These are phyloP conservation scores for Allophyes oxyacanthae DNA, from an alignment of 2,888 invertebrate species.

Conservation along the genomic window DNA sequence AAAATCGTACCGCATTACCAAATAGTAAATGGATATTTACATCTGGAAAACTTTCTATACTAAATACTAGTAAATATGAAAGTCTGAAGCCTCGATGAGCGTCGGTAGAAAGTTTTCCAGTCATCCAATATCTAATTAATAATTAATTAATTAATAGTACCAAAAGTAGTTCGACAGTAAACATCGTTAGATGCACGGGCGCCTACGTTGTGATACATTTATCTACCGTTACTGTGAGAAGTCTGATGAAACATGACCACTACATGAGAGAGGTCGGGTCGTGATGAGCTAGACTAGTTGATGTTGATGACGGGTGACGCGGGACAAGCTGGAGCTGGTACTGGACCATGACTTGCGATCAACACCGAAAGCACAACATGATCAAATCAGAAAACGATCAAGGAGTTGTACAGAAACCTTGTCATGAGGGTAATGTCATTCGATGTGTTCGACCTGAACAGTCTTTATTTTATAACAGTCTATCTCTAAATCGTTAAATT, in stretches of 20 bases:
- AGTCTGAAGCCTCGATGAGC: slow-evolving; percentile 70
- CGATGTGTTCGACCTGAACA: slow-evolving; percentile 86
- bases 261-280: slow-evolving; percentile 84
- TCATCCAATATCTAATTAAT: slow-evolving; percentile 53
- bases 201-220: slow-evolving; percentile 89
- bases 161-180: slow-evolving; percentile 72
- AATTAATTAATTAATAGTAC: slow-evolving; percentile 61
- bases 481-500: slow-evolving; percentile 78
- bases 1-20: slow-evolving; percentile 73
- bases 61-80: slow-evolving; percentile 73
- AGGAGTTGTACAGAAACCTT: slow-evolving; percentile 76
- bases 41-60: slow-evolving; percentile 87
- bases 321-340: slow-evolving; percentile 80
- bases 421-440: slow-evolving; percentile 72
- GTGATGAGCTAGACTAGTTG: slow-evolving; percentile 76
- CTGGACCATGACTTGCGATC: slow-evolving; percentile 80
- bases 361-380: slow-evolving; percentile 88
- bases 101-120: slow-evolving; percentile 85
- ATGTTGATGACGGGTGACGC: slow-evolving; percentile 78
- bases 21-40: slow-evolving; percentile 62
- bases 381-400: slow-evolving; percentile 77
- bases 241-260: slow-evolving; percentile 81
- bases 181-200: slow-evolving; percentile 82
- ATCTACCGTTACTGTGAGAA: slow-evolving; percentile 85
- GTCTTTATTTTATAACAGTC: slow-evolving; percentile 83